Conservation (phyloP, 2,113 vertebrate genomes). For the Chlamydotis undulata region DNA sequence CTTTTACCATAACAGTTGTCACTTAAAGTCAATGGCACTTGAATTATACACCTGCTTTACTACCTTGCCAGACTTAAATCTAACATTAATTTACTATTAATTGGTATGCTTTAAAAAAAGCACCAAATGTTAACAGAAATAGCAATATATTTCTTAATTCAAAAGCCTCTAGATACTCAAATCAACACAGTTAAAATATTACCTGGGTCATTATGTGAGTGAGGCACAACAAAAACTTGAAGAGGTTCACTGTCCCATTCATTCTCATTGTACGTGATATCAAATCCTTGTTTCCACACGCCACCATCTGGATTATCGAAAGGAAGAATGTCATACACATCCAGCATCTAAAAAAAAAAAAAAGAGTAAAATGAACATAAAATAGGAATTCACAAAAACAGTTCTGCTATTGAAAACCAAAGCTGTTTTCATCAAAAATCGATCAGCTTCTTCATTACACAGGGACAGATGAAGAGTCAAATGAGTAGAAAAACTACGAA, state of each 20-base stretch:
- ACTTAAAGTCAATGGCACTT: neutral
- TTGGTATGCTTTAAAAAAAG: neutral
- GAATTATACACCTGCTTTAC: neutral
- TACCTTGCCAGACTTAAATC: neutral
- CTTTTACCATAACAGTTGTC: neutral
- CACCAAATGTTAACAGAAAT: neutral
- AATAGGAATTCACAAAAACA: neutral
- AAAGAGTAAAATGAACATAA: neutral
- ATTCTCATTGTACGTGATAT: conserved; percentile 83
- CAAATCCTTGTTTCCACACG: conserved; percentile 95
- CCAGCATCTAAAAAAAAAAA: conserved; percentile 84
- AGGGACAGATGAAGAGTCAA: neutral
- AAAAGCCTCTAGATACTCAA: neutral
- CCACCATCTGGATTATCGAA: conserved; percentile 94
- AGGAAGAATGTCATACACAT: conserved; percentile 87
- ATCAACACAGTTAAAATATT: conserved; percentile 11
- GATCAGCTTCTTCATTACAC: neutral
- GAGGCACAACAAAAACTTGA: conserved; percentile 90
- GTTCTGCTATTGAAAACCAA: neutral
- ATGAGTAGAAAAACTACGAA: neutral
- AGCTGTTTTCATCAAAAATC: neutral
- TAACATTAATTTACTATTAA: neutral
- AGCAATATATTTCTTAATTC: neutral
- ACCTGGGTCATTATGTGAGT: conserved; percentile 97
- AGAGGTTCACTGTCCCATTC: conserved; percentile 88